Percentiles rank a stretch among this genome's conserved stretches.
Conservation (phyloP, 2,888 invertebrate species). For the Melinaea menophilus region DNA sequence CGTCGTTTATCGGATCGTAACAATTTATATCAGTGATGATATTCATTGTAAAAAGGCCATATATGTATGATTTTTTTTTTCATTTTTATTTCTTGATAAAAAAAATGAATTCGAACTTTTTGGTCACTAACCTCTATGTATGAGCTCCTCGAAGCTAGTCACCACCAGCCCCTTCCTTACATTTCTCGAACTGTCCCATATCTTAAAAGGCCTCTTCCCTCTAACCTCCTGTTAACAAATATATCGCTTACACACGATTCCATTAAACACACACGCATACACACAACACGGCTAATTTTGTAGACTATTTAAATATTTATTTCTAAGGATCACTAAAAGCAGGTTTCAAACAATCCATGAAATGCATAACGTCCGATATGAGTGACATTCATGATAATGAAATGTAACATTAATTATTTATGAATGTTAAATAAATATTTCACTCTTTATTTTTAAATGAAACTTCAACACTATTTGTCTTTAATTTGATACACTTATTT, state of each 20-base stretch:
- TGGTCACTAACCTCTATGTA: slow-evolving; percentile 82
- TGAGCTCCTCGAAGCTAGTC: slow-evolving; percentile 92
- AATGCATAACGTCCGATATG: background rate
- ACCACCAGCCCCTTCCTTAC: slow-evolving; percentile 95
- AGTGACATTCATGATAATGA: slow-evolving; percentile 4
- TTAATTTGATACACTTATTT: too few relatives aligned
- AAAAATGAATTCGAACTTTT: background rate
- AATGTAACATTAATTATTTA: background rate
- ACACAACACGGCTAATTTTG: background rate
- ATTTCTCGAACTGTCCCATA: slow-evolving; percentile 97
- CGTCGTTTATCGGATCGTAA: too few relatives aligned
- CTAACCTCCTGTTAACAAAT: slow-evolving; percentile 88
- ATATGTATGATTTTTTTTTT: too few relatives aligned
- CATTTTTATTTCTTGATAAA: too few relatives aligned
- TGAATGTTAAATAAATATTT: background rate
- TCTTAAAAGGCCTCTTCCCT: slow-evolving; percentile 97
- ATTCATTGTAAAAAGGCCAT: too few relatives aligned
- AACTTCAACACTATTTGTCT: too few relatives aligned
- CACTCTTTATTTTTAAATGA: too few relatives aligned
- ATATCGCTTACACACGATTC: slow-evolving; percentile 12
- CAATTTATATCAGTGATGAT: too few relatives aligned
- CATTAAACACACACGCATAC: background rate
- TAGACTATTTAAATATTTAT: too few relatives aligned
- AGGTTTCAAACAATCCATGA: background rate
- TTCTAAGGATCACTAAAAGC: slow-evolving; percentile 4